These are phyloP conservation scores for Pterophyllum scalare DNA, from an alignment of 2,113 vertebrate genomes.

Conservation along the genomic window DNA sequence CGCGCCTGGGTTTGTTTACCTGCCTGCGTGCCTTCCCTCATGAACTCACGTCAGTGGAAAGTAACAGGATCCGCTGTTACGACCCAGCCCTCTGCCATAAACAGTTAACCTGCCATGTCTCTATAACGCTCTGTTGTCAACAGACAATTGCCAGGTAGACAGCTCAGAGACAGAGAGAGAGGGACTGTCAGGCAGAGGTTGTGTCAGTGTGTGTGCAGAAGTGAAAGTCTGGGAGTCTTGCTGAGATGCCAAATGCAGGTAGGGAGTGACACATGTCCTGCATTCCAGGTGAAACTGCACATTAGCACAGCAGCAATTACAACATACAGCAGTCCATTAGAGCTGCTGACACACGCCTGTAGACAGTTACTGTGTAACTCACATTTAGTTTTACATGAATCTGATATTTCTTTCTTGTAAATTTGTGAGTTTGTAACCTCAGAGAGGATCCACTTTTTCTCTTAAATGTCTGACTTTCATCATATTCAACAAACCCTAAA, in stretches of 20 bases:
- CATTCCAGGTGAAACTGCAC: background rate
- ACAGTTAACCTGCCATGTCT: conserved; percentile 4
- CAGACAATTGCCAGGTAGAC: background rate
- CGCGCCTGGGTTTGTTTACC: conserved; percentile 36
- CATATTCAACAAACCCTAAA: background rate
- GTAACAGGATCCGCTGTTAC: conserved; percentile 10
- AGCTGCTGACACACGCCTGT: background rate
- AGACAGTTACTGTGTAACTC: background rate
- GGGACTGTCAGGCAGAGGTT: background rate
- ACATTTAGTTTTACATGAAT: background rate
- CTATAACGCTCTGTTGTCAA: background rate
- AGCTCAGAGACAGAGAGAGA: background rate
- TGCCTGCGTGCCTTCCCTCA: conserved; percentile 17
- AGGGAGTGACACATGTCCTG: background rate
- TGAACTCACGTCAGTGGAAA: conserved; percentile 33
- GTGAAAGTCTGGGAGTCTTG: conserved; percentile 13
- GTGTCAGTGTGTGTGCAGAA: background rate
- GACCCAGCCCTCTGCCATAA: conserved; percentile 9
- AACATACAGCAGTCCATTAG: background rate
- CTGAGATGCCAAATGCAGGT: background rate
- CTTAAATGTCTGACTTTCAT: background rate
- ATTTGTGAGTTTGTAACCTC: too few relatives aligned
- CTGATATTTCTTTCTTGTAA: too few relatives aligned
- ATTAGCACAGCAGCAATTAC: background rate
- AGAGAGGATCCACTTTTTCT: background rate